Evolutionary conservation across 2,113 vertebrate genomes (phyloP).

Genomic region (Boleophthalmus pectinirostris): DNA sequence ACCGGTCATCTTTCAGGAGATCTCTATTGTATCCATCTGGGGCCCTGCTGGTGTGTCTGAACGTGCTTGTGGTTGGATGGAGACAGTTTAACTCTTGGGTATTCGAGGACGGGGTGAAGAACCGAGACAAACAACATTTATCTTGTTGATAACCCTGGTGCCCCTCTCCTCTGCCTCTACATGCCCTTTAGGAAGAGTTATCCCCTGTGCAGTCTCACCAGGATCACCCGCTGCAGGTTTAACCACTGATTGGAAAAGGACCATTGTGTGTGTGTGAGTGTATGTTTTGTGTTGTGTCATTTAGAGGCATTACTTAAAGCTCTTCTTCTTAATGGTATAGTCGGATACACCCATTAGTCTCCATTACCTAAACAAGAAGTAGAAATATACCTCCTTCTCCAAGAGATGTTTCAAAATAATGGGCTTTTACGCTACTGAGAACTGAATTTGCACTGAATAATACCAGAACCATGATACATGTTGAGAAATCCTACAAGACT

Average conservation of each 20-base stretch:
- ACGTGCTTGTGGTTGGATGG: constrained; percentile 43
- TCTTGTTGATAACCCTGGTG: constrained; percentile 42
- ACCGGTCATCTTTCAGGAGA: constrained; percentile 22
- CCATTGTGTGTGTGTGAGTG: not conserved
- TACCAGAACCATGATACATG: not conserved
- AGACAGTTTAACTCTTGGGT: constrained; percentile 45
- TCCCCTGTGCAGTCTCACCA: constrained; percentile 6
- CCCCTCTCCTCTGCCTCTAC: constrained; percentile 10
- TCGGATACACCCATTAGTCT: not conserved
- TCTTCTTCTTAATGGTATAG: not conserved
- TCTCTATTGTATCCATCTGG: constrained; percentile 17
- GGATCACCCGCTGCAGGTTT: constrained; percentile 12
- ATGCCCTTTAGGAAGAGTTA: constrained; percentile 30
- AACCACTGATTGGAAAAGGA: not conserved
- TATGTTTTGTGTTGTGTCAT: not conserved
- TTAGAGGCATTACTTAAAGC: constrained; percentile 18
- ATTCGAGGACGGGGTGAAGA: constrained; percentile 47
- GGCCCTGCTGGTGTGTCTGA: constrained; percentile 21
- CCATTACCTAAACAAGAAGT: constrained; percentile 11
- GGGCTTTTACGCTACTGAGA: constrained; percentile 32
- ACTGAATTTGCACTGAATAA: not conserved
- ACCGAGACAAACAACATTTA: constrained; percentile 53
- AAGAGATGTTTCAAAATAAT: constrained; percentile 17
- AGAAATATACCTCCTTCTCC: constrained; percentile 16
- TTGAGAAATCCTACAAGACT: no score